Conservation (phyloP, 2,888 invertebrate species). For the Allophyes oxyacanthae region DNA sequence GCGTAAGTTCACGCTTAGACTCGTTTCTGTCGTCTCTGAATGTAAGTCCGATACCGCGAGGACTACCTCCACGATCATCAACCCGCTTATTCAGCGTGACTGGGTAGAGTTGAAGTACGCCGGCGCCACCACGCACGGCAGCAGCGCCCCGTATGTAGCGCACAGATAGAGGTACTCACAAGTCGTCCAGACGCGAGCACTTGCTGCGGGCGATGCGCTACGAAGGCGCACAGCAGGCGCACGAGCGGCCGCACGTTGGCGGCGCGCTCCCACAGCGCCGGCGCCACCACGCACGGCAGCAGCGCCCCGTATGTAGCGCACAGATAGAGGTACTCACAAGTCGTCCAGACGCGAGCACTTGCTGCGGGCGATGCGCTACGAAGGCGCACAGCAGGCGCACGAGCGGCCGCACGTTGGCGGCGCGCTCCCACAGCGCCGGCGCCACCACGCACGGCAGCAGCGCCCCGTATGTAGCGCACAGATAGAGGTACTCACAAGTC, state of each 20-base stretch:
- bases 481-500: constrained; percentile 89
- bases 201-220: constrained; percentile 82
- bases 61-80: too few species aligned
- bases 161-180: too few species aligned
- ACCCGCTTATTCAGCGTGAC: too few species aligned
- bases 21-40: too few species aligned
- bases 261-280: constrained; percentile 97
- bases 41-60: too few species aligned
- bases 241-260: constrained; percentile 98
- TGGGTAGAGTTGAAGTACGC: too few species aligned
- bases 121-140: constrained; percentile 97
- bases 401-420: constrained; percentile 97
- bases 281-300: constrained; percentile 96
- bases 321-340: too few species aligned
- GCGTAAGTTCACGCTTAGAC: too few species aligned
- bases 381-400: constrained; percentile 97
- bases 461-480: constrained; percentile 93
- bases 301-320: constrained; percentile 96
- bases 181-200: constrained; percentile 91
- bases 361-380: constrained; percentile 85
- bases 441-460: constrained; percentile 97
- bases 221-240: constrained; percentile 95
- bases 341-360: constrained; percentile 90
- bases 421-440: constrained; percentile 97
- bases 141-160: constrained; percentile 96